phyloP scores from a whole-genome alignment of 2,113 vertebrate species.

The Lathamus discolor region DNA sequence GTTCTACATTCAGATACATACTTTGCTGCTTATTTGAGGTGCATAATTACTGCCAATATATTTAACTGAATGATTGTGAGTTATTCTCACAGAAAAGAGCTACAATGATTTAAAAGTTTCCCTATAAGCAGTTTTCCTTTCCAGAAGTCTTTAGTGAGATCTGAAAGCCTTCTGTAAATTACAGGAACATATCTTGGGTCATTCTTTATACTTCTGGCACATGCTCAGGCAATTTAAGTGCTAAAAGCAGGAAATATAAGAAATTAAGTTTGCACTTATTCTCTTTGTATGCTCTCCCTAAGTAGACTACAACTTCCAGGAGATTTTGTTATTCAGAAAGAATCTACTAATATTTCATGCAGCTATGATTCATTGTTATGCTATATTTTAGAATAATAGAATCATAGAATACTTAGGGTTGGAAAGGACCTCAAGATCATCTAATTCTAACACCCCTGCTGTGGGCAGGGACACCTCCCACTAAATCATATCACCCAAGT shows the following conservation, averaged over 20 bases:
- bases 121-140: neutral
- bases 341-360: neutral
- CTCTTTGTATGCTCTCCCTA: neutral
- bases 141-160: neutral
- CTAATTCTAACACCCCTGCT: no score
- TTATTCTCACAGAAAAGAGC: neutral
- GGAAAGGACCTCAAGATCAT: no score
- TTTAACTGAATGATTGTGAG: neutral
- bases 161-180: neutral
- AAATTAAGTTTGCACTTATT: neutral
- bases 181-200: neutral
- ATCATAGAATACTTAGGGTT: no score
- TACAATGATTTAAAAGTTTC: neutral
- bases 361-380: neutral
- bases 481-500: no score
- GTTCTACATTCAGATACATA: neutral
- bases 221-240: neutral
- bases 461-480: no score
- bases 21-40: neutral
- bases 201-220: neutral
- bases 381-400: neutral
- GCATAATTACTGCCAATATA: neutral
- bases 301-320: neutral
- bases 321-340: neutral
- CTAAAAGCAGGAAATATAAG: neutral